Evolutionary conservation across 2,888 invertebrate species (phyloP).

Genomic region (Pedicia rivosa): DNA sequence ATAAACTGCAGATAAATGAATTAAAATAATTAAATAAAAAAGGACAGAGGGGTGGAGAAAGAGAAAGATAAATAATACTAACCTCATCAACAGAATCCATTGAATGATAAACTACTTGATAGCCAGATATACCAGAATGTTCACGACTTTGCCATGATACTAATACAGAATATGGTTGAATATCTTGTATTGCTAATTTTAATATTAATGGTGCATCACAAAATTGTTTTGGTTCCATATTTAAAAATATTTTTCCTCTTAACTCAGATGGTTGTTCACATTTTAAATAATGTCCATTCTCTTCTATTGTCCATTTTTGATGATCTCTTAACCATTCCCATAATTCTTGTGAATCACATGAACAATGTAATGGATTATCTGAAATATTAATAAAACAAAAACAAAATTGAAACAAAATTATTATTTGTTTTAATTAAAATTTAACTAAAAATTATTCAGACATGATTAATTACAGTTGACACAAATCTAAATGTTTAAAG

Average conservation of each 20-base stretch:
- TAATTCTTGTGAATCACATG: constrained; percentile 76
- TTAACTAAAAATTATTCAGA: too few relatives aligned
- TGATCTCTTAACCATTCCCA: constrained; percentile 89
- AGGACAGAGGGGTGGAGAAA: neutral
- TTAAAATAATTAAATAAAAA: neutral
- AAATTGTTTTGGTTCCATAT: constrained; percentile 60
- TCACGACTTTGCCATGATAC: constrained; percentile 84
- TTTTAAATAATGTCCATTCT: constrained; percentile 28
- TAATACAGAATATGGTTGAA: constrained; percentile 71
- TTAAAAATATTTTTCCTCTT: constrained; percentile 56
- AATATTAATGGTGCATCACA: constrained; percentile 72
- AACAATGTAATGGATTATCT: constrained; percentile 83
- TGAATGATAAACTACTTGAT: constrained; percentile 70
- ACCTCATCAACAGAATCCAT: constrained; percentile 43
- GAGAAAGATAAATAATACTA: constrained; percentile 14
- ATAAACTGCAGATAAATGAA: too few relatives aligned
- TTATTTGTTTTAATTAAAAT: too few relatives aligned
- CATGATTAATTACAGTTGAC: too few relatives aligned
- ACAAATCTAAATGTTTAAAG: too few relatives aligned
- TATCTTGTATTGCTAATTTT: constrained; percentile 73
- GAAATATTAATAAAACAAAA: constrained; percentile 15
- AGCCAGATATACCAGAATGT: constrained; percentile 69
- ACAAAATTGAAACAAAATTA: too few relatives aligned
- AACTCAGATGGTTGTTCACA: constrained; percentile 75
- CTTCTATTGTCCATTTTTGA: constrained; percentile 40